Evolutionary conservation across 2,113 vertebrate genomes (phyloP).

Genomic region (Passer montanus): DNA sequence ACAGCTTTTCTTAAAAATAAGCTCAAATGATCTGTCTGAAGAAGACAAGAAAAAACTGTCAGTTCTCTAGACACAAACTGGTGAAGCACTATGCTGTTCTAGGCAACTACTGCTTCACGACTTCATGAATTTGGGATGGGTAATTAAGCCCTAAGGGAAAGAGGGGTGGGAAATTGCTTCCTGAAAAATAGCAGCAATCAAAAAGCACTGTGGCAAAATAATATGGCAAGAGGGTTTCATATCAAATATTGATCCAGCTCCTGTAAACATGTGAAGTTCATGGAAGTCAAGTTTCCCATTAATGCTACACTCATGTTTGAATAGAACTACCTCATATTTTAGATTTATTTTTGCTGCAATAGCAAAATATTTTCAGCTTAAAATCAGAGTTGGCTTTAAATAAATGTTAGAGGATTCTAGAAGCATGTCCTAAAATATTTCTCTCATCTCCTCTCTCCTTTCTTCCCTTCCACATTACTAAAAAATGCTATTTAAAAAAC

Average conservation of each 20-base stretch:
- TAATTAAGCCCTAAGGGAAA: background rate
- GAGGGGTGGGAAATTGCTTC: background rate
- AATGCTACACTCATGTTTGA: background rate
- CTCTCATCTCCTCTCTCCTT: background rate
- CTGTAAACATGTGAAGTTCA: constrained; percentile 8
- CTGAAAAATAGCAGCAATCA: constrained; percentile 17
- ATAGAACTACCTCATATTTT: background rate
- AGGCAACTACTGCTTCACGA: background rate
- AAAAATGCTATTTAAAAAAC: background rate
- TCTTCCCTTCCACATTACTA: background rate
- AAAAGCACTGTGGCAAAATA: constrained; percentile 20
- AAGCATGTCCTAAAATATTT: background rate
- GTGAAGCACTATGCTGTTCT: background rate
- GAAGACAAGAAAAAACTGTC: background rate
- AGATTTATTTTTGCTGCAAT: background rate
- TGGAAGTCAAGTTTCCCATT: constrained; percentile 9
- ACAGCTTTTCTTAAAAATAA: background rate
- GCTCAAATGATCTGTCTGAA: background rate
- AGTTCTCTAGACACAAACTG: background rate
- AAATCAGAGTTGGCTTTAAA: background rate
- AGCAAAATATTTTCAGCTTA: constrained; percentile 4
- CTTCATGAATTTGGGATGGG: background rate
- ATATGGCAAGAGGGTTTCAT: background rate
- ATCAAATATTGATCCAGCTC: constrained; percentile 35
- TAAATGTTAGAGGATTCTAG: background rate